These are phyloP conservation scores for Ectemnius continuus DNA, from an alignment of 2,888 invertebrate species.

Conservation along the genomic window DNA sequence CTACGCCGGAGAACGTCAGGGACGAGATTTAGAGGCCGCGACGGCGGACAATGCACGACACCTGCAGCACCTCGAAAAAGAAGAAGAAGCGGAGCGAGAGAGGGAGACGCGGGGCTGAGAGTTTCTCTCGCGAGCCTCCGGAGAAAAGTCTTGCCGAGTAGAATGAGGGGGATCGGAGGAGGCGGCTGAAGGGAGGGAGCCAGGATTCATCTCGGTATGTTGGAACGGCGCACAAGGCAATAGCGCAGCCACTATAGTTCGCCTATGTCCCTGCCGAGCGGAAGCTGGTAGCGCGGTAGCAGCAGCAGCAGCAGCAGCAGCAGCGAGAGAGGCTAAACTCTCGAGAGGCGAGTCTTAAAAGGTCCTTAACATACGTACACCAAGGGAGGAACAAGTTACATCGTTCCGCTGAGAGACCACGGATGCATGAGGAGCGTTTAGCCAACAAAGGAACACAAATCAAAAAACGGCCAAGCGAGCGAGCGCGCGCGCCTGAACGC, in stretches of 20 bases:
- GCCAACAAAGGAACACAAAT: conserved; percentile 53
- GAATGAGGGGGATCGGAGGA: conserved; percentile 20
- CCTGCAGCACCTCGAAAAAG: conserved; percentile 67
- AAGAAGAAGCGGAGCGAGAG: conserved; percentile 29
- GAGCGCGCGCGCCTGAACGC: not conserved
- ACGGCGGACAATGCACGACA: conserved; percentile 74
- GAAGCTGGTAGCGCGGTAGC: conserved; percentile 49
- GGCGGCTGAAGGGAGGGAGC: conserved; percentile 15
- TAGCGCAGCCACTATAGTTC: conserved; percentile 26
- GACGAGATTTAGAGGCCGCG: conserved; percentile 73
- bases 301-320: conserved; percentile 2
- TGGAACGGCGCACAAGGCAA: conserved; percentile 26
- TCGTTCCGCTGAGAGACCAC: conserved; percentile 50
- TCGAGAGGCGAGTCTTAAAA: conserved; percentile 47
- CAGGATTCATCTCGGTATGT: conserved; percentile 42
- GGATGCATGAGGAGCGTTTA: conserved; percentile 49
- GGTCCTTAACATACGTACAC: conserved; percentile 47
- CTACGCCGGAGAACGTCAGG: conserved; percentile 67
- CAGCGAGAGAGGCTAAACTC: conserved; percentile 50
- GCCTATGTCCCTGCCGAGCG: conserved; percentile 48
- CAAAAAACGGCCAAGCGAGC: conserved; percentile 32
- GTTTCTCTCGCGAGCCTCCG: not conserved
- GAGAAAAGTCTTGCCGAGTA: conserved; percentile 24
- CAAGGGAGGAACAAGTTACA: conserved; percentile 42
- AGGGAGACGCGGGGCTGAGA: not conserved